Evolutionary conservation across 2,888 invertebrate genomes (phyloP).

Genomic region (Tribolium freemani): DNA sequence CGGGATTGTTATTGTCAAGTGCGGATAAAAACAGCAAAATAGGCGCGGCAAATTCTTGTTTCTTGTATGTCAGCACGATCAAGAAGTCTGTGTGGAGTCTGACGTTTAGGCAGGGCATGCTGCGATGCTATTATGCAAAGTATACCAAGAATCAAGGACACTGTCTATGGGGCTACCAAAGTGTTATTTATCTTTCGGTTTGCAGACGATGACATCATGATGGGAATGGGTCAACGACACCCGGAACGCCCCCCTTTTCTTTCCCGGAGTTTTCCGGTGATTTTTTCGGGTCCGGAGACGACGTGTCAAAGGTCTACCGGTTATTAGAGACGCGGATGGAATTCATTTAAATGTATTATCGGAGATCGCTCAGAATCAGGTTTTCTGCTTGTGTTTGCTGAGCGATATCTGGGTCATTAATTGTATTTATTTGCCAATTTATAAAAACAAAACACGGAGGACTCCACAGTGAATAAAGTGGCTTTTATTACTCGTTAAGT

Average conservation of each 20-base stretch:
- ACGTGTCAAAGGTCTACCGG: slow-evolving; percentile 8
- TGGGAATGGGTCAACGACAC: slow-evolving; percentile 41
- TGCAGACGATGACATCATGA: slow-evolving; percentile 40
- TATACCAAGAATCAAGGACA: slow-evolving; percentile 21
- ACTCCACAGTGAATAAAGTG: background rate
- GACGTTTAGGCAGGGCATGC: slow-evolving; percentile 29
- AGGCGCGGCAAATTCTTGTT: slow-evolving; percentile 48
- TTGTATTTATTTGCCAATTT: background rate
- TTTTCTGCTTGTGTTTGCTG: background rate
- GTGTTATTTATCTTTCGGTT: slow-evolving; percentile 22
- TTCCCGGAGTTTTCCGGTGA: slow-evolving; percentile 12
- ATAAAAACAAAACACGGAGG: background rate
- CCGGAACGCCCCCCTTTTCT: slow-evolving; percentile 38
- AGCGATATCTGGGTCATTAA: background rate
- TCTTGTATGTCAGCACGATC: slow-evolving; percentile 42
- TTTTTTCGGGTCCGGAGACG: slow-evolving; percentile 3
- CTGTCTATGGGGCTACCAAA: slow-evolving; percentile 29
- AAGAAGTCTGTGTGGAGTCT: slow-evolving; percentile 37
- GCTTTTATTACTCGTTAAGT: background rate
- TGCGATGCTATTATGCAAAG: slow-evolving; percentile 34
- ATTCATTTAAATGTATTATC: slow-evolving; percentile 15
- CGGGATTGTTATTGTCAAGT: slow-evolving; percentile 29
- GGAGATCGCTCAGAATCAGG: slow-evolving; percentile 4
- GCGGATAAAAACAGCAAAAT: slow-evolving; percentile 31
- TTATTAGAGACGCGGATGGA: background rate